Percentiles rank a stretch among this genome's conserved stretches.
phyloP scores from a whole-genome alignment of 2,797 vertebrate species.

The Pelodytes ibericus region DNA sequence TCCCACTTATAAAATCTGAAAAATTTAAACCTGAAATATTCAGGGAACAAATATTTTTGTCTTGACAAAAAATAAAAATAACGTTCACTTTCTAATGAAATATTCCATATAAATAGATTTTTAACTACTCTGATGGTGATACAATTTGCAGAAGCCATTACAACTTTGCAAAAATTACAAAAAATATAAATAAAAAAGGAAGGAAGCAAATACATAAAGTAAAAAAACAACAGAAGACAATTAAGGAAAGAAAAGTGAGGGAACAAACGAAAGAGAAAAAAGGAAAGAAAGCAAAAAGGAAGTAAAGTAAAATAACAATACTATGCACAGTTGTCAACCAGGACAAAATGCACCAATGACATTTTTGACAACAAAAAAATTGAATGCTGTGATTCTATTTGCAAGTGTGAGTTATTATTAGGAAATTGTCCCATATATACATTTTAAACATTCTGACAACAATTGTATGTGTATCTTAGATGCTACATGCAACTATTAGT shows the following conservation, averaged over 20 bases:
- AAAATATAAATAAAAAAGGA: background rate
- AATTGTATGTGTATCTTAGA: conserved; percentile 27
- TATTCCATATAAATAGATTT: background rate
- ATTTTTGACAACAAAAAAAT: conserved; percentile 9
- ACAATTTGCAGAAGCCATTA: background rate
- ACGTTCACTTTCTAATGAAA: background rate
- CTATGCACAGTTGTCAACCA: background rate
- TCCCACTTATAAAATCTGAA: conserved; percentile 1
- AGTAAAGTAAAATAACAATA: too few species aligned
- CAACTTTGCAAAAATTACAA: background rate
- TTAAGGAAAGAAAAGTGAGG: too few species aligned
- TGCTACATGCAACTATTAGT: conserved; percentile 38
- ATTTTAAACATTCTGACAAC: conserved; percentile 33
- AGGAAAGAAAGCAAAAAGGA: too few species aligned
- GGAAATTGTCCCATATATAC: conserved; percentile 42
- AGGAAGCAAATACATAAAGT: background rate
- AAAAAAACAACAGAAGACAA: too few species aligned
- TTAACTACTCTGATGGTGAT: background rate
- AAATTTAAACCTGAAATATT: background rate
- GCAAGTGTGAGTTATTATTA: conserved; percentile 45
- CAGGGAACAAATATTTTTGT: conserved; percentile 7
- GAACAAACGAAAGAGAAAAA: too few species aligned
- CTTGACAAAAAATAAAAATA: conserved; percentile 4
- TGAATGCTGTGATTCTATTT: conserved; percentile 25
- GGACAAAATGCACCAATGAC: background rate